phyloP scores from a whole-genome alignment of 2,113 vertebrate species.

The Microtus pennsylvanicus region DNA sequence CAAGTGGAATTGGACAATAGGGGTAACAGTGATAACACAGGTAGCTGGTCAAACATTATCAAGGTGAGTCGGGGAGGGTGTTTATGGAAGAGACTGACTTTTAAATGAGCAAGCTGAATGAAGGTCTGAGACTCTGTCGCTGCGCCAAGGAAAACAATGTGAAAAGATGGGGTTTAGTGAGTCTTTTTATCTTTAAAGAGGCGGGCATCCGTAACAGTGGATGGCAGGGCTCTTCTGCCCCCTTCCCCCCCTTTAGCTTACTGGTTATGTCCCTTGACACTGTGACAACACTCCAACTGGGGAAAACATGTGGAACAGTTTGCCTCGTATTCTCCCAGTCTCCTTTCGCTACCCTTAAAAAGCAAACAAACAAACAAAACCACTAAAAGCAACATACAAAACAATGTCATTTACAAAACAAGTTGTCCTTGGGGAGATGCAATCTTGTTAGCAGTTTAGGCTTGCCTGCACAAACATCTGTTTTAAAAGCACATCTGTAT shows the following conservation, averaged over 20 bases:
- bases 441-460: constrained; percentile 63
- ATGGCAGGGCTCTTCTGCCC: no score
- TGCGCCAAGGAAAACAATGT: neutral
- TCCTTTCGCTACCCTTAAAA: neutral
- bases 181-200: neutral
- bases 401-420: constrained; percentile 54
- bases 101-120: neutral
- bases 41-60: neutral
- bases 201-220: neutral
- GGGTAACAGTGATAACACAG: neutral
- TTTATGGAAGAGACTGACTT: neutral
- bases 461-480: constrained; percentile 69
- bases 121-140: neutral
- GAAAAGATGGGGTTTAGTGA: neutral
- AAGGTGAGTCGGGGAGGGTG: neutral
- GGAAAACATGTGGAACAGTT: neutral
- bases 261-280: neutral
- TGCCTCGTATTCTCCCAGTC: neutral
- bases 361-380: neutral
- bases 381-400: neutral
- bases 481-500: constrained; percentile 64
- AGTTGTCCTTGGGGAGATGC: constrained; percentile 52
- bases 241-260: neutral
- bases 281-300: neutral
- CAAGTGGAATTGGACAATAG: no score